Conservation (phyloP, 2,888 invertebrate genomes). For the Drosophila sordidapex region DNA sequence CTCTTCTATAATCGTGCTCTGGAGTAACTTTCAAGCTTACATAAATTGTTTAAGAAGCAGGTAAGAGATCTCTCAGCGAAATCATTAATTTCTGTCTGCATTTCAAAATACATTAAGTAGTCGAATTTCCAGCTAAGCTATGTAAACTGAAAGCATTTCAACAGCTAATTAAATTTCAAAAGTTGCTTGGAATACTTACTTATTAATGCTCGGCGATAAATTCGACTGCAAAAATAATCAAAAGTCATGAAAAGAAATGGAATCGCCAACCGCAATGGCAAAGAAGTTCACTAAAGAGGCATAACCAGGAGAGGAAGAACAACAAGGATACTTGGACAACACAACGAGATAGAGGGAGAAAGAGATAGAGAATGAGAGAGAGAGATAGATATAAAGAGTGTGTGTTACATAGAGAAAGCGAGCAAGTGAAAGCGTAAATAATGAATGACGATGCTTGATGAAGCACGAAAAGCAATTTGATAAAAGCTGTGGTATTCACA, state of each 20-base stretch:
- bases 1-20: neutral
- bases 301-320: neutral
- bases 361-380: neutral
- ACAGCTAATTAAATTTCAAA: slow-evolving; percentile 50
- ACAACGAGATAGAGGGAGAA: neutral
- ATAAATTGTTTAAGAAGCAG: neutral
- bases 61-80: slow-evolving; percentile 28
- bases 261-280: slow-evolving; percentile 22
- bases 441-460: slow-evolving; percentile 39
- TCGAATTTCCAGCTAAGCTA: slow-evolving; percentile 23
- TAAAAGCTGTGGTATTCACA: slow-evolving; percentile 46
- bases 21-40: neutral
- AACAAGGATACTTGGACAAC: neutral
- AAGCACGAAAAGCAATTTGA: slow-evolving; percentile 67
- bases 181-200: slow-evolving; percentile 45
- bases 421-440: slow-evolving; percentile 14
- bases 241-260: slow-evolving; percentile 50
- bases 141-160: slow-evolving; percentile 44
- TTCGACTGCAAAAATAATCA: slow-evolving; percentile 55
- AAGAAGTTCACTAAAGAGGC: neutral
- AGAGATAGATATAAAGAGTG: neutral
- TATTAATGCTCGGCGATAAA: slow-evolving; percentile 44
- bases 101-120: slow-evolving; percentile 26
- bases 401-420: neutral
- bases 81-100: neutral